These are phyloP conservation scores for Nylanderia fulva DNA, from an alignment of 1,140 invertebrate genomes.

Conservation along the genomic window DNA sequence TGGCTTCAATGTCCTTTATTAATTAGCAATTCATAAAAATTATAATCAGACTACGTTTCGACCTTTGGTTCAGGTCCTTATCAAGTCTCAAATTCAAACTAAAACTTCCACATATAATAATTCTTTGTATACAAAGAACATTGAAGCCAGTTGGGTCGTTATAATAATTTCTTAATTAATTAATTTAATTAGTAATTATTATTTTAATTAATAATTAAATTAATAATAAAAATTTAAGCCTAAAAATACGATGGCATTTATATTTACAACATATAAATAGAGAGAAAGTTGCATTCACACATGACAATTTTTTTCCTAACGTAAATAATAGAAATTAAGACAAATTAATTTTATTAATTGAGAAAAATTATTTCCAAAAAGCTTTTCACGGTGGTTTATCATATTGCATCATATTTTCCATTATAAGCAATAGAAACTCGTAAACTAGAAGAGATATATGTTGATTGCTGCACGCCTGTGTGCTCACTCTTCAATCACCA, in stretches of 20 bases:
- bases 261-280: background rate
- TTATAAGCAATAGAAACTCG: background rate
- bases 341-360: no score
- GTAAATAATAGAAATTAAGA: background rate
- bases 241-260: background rate
- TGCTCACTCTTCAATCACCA: constrained; percentile 2
- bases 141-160: no score
- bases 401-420: background rate
- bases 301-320: background rate
- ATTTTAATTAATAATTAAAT: background rate
- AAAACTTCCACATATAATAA: no score
- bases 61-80: no score
- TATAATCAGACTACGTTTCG: no score
- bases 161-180: no score
- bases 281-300: background rate
- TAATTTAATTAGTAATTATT: background rate
- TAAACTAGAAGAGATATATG: background rate
- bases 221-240: background rate
- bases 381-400: background rate
- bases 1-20: no score
- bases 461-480: background rate
- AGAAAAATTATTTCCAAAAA: background rate
- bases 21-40: no score
- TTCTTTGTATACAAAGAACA: no score
- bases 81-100: no score